Base-by-base conservation (phyloP, 2,113 vertebrate genomes). In the Peucedramus taeniatus region DNA sequence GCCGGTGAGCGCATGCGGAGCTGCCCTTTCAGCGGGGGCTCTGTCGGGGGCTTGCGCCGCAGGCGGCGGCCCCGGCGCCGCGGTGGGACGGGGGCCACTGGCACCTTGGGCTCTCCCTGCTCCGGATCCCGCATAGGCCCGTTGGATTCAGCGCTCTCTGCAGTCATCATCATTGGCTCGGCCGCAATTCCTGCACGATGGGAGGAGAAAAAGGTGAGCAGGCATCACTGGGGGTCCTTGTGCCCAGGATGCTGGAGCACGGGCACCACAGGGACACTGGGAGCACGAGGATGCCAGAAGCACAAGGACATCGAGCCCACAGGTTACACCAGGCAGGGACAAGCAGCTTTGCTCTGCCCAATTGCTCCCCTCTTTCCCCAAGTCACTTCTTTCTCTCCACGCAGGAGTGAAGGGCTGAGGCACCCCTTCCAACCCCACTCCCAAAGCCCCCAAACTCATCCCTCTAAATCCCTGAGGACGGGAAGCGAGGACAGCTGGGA, bases 1-100 rank as follows among this genome's bases (percentile, higher is more conserved):
- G 99, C 98, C 1, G 98, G 95, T 2, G 99, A 99, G 84, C 98
- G 98, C 95, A 99, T 98, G 76, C 99, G 99, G 84, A 99, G 98
- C 96, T 98, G 98, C 27, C 98, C 99, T 53, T 97, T 98, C 90
- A 98, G 97, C 7, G 37, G 31, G 16, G 91, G 68, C 72, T 98
- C 98, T 0, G 94, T 68, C 0, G 95, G 97, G 4, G 94, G 65
- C 40, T 95, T 95, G 79, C 82, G 97, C 28, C 94, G 90, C 72
- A 97, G 95, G 42, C 68, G 40, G 13, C 37, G 86, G 7, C 95
- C 44, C 37, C 93, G 96, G 63, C 77, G 96, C 76, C 95, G 92
- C 0, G 97, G 30, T 1, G 97, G 96, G 68, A 88, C 24, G 1
- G 92, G 74, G 5, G 92, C 63, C 71, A 80, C 75, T 4, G 56